These are phyloP conservation scores for Ptilodon capucinus DNA, from an alignment of 2,888 invertebrate genomes.

Conservation along the genomic window DNA sequence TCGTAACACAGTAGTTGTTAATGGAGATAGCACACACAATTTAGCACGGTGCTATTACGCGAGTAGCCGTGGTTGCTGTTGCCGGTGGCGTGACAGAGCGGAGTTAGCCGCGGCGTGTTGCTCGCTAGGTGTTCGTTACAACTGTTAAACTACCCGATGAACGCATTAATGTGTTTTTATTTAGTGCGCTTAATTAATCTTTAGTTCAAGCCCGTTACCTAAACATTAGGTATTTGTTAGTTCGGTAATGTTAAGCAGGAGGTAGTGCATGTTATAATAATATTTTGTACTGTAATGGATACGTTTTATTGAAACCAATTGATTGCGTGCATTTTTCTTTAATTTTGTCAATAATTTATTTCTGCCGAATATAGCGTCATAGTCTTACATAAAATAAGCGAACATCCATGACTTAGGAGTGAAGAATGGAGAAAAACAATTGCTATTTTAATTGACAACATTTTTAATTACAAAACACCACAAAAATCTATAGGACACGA, in stretches of 20 bases:
- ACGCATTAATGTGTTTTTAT: constrained; percentile 45
- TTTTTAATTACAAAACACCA: constrained; percentile 83
- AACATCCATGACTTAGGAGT: constrained; percentile 19
- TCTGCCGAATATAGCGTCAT: constrained; percentile 31
- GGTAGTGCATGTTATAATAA: too few relatives aligned
- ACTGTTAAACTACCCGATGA: constrained; percentile 52
- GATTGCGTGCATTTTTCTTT: constrained; percentile 37
- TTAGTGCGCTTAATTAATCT: constrained; percentile 31
- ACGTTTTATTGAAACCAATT: constrained; percentile 35
- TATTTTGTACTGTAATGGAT: too few relatives aligned
- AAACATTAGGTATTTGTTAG: not conserved
- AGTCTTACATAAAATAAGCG: constrained; percentile 20
- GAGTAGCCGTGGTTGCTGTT: constrained; percentile 17
- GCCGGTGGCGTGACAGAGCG: constrained; percentile 64
- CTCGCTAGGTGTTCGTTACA: constrained; percentile 61
- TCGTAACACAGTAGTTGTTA: constrained; percentile 46
- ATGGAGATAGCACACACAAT: constrained; percentile 72
- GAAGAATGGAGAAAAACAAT: constrained; percentile 43
- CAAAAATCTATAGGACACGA: constrained; percentile 78
- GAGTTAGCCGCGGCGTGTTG: constrained; percentile 54
- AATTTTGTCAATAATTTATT: constrained; percentile 37
- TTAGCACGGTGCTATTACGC: constrained; percentile 58
- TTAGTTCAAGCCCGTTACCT: constrained; percentile 25
- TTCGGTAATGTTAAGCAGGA: not conserved
- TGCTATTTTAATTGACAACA: constrained; percentile 76